Percentiles rank a stretch among this genome's conserved stretches.
These are phyloP conservation scores for Ammodytes marinus DNA, from an alignment of 2,113 vertebrate genomes.

Conservation along the genomic window DNA sequence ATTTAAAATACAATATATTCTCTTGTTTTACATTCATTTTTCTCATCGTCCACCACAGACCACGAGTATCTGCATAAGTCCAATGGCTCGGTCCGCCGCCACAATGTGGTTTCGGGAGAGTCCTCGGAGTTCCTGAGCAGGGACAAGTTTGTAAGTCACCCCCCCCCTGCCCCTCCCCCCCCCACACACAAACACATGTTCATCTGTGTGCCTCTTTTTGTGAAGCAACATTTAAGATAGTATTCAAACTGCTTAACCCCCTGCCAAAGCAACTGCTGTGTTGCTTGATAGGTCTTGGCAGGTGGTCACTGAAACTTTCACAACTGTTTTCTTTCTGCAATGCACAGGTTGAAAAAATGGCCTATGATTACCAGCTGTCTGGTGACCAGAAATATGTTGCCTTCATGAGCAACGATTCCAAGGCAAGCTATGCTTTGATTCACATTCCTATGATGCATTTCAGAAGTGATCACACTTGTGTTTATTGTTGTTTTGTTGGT, in stretches of 20 bases:
- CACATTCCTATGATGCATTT: neutral
- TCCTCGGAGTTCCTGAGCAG: constrained; percentile 81
- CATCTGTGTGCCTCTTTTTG: neutral
- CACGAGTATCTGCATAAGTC: constrained; percentile 75
- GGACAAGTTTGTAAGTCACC: constrained; percentile 86
- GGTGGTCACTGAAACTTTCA: neutral
- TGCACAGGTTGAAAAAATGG: constrained; percentile 85
- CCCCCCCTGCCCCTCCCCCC: too few species aligned
- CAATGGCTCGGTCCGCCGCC: constrained; percentile 83
- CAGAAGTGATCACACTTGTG: neutral
- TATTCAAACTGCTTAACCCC: neutral
- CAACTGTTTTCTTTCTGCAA: neutral
- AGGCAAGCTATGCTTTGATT: constrained; percentile 82
- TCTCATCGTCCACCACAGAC: constrained; percentile 62
- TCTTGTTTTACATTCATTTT: neutral
- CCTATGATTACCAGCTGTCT: constrained; percentile 90
- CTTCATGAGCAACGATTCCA: constrained; percentile 92
- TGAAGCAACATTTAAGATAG: neutral
- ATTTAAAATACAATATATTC: too few species aligned
- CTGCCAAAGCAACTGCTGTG: neutral
- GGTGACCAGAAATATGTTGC: constrained; percentile 89
- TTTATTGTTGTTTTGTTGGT: constrained; percentile 16
- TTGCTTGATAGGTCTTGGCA: too few species aligned
- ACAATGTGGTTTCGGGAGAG: constrained; percentile 78
- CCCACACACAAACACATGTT: neutral